Evolutionary conservation across 2,797 vertebrate species (phyloP).

Genomic region (Simalia tracyae): DNA sequence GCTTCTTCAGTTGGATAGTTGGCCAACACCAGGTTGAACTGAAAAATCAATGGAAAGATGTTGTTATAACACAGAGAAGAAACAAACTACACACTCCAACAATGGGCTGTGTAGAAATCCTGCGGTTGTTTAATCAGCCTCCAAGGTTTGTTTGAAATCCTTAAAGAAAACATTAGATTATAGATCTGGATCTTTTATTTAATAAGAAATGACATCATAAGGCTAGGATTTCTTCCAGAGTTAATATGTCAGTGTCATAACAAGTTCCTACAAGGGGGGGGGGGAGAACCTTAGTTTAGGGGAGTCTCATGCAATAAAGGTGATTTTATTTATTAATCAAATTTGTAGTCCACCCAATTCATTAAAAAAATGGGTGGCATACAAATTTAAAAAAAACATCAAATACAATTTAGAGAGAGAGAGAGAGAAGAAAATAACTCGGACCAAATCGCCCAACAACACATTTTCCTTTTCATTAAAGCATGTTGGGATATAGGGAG

Average conservation of each 20-base stretch:
- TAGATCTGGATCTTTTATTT: not conserved
- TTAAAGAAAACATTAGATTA: not conserved
- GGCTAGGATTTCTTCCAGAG: not conserved
- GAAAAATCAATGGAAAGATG: slow-evolving; percentile 48
- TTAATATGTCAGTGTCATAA: not conserved
- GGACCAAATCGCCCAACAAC: not conserved
- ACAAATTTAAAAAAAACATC: not conserved
- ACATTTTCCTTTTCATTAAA: not conserved
- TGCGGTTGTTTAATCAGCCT: not conserved
- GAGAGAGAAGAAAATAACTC: not conserved
- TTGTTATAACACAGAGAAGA: not conserved
- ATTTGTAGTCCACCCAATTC: not conserved
- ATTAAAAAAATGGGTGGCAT: not conserved
- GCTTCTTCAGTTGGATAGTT: slow-evolving; percentile 65
- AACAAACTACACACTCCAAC: not conserved
- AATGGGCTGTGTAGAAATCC: not conserved
- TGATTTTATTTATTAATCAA: not conserved
- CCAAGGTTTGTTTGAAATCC: not conserved
- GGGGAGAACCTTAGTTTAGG: not conserved
- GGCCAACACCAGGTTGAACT: slow-evolving; percentile 62
- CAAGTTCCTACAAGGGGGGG: not conserved
- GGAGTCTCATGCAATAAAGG: not conserved
- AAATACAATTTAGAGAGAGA: not conserved
- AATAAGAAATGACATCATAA: not conserved
- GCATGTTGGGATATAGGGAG: not conserved